A percentile compares a stretch with the other conserved stretches of the same genome.
Evolutionary conservation across 23 tunicate genomes (phyloP).

Genomic region (Trididemnum nubilum): DNA sequence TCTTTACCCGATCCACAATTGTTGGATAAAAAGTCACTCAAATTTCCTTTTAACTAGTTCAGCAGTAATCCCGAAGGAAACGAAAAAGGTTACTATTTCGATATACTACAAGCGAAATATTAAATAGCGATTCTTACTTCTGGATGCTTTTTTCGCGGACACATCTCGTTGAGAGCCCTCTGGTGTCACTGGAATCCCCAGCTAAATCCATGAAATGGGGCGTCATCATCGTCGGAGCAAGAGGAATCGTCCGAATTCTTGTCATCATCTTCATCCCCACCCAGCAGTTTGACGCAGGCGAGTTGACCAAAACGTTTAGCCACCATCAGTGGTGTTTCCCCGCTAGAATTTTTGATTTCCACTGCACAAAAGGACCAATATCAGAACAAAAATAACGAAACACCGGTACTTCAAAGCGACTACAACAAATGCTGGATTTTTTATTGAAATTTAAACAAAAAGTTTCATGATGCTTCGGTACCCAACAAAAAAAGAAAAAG

Average conservation of each 20-base stretch:
- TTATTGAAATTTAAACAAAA: no score
- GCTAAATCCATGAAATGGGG: conserved; percentile 67
- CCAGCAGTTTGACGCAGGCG: conserved; percentile 80
- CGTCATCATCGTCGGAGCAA: conserved; percentile 38
- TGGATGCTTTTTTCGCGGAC: conserved; percentile 56
- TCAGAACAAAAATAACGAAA: no score
- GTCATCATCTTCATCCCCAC: conserved; percentile 63
- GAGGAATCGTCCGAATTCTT: conserved; percentile 35
- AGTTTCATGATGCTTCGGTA: no score
- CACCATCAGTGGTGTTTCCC: conserved; percentile 85
- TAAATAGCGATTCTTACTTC: no score
- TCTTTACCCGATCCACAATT: no score
- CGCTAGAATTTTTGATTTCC: conserved; percentile 79
- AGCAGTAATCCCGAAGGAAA: no score
- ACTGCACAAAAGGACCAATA: conserved; percentile 48
- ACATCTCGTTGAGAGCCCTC: conserved; percentile 44
- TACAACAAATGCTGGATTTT: no score
- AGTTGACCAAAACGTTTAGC: conserved; percentile 87
- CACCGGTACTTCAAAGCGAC: not conserved
- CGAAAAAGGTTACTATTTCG: no score
- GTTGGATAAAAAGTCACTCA: no score
- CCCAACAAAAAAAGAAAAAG: no score
- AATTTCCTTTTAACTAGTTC: no score
- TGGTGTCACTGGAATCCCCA: conserved; percentile 73
- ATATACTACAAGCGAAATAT: no score